Evolutionary conservation across 2,797 vertebrate genomes (phyloP), one percentile per base, ranked within the genome.

Genomic region (Okamejei kenojei): DNA sequence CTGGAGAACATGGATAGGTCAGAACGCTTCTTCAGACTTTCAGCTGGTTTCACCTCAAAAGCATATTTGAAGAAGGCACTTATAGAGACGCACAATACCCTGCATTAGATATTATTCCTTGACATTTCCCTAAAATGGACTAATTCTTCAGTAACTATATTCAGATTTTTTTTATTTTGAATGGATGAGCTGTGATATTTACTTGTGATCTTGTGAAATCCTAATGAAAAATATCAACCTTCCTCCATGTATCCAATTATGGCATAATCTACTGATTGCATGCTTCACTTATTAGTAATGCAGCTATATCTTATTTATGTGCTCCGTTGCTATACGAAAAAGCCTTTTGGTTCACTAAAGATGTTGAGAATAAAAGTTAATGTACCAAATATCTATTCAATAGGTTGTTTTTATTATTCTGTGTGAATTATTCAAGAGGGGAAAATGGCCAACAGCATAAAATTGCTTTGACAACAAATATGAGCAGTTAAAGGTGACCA

Each of bases 291-390:
- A 92, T 92, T 92, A 76, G 38, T 26, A 68, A 54, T 92, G 90
- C 45, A 54, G 90, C 71, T 54, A 76, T 71, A 92, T 76, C 71
- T n/a, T 92, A 92, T 58, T 92, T 76, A 54, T 76, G 71, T 92
- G 71, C 71, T 54, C 71, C 54, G 38, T 76, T 92, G 11, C 71
- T 73, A 29, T 92, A 74, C 74, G 90, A n/a, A 76, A 26, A 92
- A n/a, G 13, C 71, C 90, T 92, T 92, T 92, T 92, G 90, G 90
- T 92, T 92, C 73, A 92, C 90, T 92, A 92, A 92, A 76, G 90
- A 92, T 92, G 90, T 92, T 74, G 45, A 92, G 90, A 92, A 92
- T 92, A 92, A 76, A 92, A 92, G 90, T 92, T 92, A 92, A 92
- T 92, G 90, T 92, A 92, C 90, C 90, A 92, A 92, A 76, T 58